A percentile compares a stretch with the other conserved stretches of the same genome.
phyloP scores from a whole-genome alignment of 2,888 invertebrate species.

The Sarcophaga rosellei region DNA sequence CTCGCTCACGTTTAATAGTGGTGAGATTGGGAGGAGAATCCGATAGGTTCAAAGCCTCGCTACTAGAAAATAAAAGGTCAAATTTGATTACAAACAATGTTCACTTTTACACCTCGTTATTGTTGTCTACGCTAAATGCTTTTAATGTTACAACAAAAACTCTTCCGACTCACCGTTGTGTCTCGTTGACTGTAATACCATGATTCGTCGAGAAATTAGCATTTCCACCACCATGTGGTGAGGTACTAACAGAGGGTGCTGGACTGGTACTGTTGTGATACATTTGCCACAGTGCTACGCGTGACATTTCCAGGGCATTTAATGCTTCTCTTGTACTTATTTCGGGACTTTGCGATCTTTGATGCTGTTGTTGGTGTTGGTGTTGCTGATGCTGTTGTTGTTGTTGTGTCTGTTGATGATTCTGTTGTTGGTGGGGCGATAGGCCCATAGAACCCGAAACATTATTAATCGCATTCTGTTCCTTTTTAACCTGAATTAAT shows the following conservation, averaged over 20 bases:
- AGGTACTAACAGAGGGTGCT: slow-evolving; percentile 81
- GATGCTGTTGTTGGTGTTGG: slow-evolving; percentile 72
- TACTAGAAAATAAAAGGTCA: slow-evolving; percentile 66
- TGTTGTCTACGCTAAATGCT: background rate
- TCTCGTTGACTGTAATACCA: slow-evolving; percentile 74
- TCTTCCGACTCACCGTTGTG: slow-evolving; percentile 80
- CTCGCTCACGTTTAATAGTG: slow-evolving; percentile 83
- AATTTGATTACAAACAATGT: background rate
- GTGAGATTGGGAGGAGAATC: slow-evolving; percentile 83
- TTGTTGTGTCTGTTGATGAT: slow-evolving; percentile 49
- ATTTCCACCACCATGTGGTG: slow-evolving; percentile 75
- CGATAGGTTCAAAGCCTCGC: slow-evolving; percentile 92
- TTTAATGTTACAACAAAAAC: background rate
- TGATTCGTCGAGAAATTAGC: slow-evolving; percentile 8
- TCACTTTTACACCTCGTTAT: background rate
- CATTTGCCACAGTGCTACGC: slow-evolving; percentile 91
- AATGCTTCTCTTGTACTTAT: slow-evolving; percentile 82
- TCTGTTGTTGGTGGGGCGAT: slow-evolving; percentile 68
- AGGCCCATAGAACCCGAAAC: slow-evolving; percentile 53
- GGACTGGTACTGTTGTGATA: slow-evolving; percentile 87
- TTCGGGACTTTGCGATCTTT: slow-evolving; percentile 81
- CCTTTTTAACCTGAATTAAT: slow-evolving; percentile 83
- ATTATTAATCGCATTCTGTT: slow-evolving; percentile 69
- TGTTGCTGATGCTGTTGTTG: slow-evolving; percentile 72
- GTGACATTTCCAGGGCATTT: slow-evolving; percentile 89